phyloP scores from a whole-genome alignment of 1,140 invertebrate species.

The Notospermus geniculatus region DNA sequence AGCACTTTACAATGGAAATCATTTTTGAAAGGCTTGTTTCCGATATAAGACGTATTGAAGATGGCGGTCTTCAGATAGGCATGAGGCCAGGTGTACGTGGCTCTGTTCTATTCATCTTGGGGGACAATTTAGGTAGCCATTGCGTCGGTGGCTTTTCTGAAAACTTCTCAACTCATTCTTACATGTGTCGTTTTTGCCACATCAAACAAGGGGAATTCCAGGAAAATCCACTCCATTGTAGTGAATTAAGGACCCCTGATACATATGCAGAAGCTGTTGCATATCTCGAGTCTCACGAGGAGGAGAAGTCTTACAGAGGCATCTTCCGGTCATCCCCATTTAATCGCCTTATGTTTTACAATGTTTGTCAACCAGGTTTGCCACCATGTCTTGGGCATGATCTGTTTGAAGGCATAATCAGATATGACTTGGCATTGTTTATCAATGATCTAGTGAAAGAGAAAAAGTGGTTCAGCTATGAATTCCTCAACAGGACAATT shows the following conservation, averaged over 20 bases:
- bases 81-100: background rate
- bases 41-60: background rate
- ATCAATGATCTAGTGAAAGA: background rate
- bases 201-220: background rate
- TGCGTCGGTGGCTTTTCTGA: conserved; percentile 7
- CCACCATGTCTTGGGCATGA: background rate
- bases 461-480: conserved; percentile 12
- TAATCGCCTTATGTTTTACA: background rate
- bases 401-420: conserved; percentile 4
- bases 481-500: conserved; percentile 2
- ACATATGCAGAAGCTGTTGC: background rate
- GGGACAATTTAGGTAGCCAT: conserved; percentile 11
- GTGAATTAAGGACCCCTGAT: background rate
- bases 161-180: background rate
- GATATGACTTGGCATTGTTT: background rate
- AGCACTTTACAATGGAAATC: background rate
- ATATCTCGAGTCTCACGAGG: background rate
- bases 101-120: background rate
- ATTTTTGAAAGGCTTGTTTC: background rate
- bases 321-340: background rate
- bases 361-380: background rate
- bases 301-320: background rate
- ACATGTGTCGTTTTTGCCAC: conserved; percentile 9
- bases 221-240: background rate
- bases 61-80: background rate